Percentiles rank a stretch among this genome's conserved stretches.
Conservation (phyloP, 1,140 invertebrate genomes). For the Oedothorax gibbosus region DNA sequence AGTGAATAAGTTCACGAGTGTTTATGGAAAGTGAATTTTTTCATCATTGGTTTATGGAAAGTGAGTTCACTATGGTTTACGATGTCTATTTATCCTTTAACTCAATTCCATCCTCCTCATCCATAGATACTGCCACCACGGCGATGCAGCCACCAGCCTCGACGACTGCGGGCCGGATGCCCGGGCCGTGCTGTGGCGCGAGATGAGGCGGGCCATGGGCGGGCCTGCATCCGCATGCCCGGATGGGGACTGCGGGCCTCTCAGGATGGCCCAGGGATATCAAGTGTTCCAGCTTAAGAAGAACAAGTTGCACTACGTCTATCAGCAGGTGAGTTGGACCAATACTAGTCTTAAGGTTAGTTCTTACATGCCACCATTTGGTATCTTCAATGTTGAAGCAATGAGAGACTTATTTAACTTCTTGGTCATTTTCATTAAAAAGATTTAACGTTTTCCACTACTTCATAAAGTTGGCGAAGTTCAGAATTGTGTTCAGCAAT, state of each 20-base stretch:
- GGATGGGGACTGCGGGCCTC: slow-evolving; percentile 36
- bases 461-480: too few relatives aligned
- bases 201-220: slow-evolving; percentile 33
- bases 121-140: slow-evolving; percentile 60
- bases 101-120: too few relatives aligned
- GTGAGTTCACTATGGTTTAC: too few relatives aligned
- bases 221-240: background rate
- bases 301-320: slow-evolving; percentile 28
- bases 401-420: background rate
- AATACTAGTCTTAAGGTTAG: too few relatives aligned
- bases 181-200: slow-evolving; percentile 57
- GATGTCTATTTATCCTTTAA: too few relatives aligned
- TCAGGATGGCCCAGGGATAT: slow-evolving; percentile 26
- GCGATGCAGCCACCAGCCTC: slow-evolving; percentile 63
- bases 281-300: slow-evolving; percentile 48
- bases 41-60: too few relatives aligned
- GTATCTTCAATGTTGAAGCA: background rate
- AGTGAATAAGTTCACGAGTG: too few relatives aligned
- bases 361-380: too few relatives aligned
- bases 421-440: too few relatives aligned
- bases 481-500: too few relatives aligned
- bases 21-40: too few relatives aligned
- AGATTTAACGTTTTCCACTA: too few relatives aligned
- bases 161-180: slow-evolving; percentile 65
- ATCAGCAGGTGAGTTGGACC: slow-evolving; percentile 27